A percentile compares a stretch with the other conserved stretches of the same genome.
Conservation (phyloP, 2,797 vertebrate genomes). For the Chelidonichthys spinosus region DNA sequence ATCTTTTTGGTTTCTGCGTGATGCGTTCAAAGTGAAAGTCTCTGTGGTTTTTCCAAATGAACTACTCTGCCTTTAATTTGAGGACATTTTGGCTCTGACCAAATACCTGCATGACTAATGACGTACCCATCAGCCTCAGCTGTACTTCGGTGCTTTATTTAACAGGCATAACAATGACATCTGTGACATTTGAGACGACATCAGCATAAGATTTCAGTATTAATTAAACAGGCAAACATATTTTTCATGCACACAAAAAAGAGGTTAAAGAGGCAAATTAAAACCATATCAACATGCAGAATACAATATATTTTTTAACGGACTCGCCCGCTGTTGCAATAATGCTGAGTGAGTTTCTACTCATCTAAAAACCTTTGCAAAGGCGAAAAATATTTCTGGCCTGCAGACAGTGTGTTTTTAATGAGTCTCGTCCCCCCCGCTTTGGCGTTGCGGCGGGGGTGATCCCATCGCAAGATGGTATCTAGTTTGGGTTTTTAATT, state of each 20-base stretch:
- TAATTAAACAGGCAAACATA: too few relatives aligned
- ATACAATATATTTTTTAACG: slow-evolving; percentile 23
- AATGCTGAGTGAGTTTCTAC: slow-evolving; percentile 30
- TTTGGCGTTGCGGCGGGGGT: background rate
- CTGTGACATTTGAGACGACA: background rate
- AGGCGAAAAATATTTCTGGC: slow-evolving; percentile 45
- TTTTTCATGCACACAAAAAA: too few relatives aligned
- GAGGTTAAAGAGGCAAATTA: slow-evolving; percentile 3
- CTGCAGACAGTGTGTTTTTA: slow-evolving; percentile 63
- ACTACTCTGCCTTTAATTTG: too few relatives aligned
- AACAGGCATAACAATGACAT: too few relatives aligned
- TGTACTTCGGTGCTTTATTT: too few relatives aligned
- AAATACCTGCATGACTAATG: too few relatives aligned
- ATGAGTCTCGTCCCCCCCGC: slow-evolving; percentile 42
- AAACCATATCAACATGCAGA: slow-evolving; percentile 10
- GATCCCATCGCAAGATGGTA: background rate
- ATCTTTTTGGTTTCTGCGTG: too few relatives aligned
- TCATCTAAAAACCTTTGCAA: slow-evolving; percentile 40
- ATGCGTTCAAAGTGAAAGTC: too few relatives aligned
- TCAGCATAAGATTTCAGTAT: too few relatives aligned
- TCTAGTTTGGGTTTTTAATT: slow-evolving; percentile 5
- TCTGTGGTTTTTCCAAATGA: too few relatives aligned
- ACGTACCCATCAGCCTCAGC: too few relatives aligned
- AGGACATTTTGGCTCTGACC: too few relatives aligned
- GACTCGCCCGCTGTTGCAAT: slow-evolving; percentile 7